Percentiles rank a stretch among this genome's conserved stretches.
These are phyloP conservation scores for Helicoverpa assulta DNA, from an alignment of 2,888 invertebrate species.

Conservation along the genomic window DNA sequence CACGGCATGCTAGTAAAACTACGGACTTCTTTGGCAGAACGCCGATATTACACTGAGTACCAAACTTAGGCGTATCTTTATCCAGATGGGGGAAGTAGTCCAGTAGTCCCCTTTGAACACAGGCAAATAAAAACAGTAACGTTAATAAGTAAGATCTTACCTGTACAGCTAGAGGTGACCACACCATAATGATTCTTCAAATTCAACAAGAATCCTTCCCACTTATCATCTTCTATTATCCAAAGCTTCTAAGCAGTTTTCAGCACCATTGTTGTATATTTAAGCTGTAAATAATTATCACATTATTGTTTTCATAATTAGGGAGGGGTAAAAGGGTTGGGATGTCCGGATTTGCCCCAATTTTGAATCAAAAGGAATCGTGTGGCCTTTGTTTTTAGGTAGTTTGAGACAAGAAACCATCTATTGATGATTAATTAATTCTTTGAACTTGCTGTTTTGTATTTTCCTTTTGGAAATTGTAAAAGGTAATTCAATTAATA, in stretches of 20 bases:
- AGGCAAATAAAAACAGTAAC: neutral
- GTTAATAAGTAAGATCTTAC: conserved; percentile 7
- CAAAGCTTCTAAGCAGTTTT: neutral
- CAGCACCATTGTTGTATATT: neutral
- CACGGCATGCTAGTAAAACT: too few relatives aligned
- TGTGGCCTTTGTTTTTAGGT: conserved; percentile 37
- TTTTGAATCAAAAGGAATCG: conserved; percentile 40
- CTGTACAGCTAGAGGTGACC: conserved; percentile 27
- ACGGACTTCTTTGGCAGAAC: too few relatives aligned
- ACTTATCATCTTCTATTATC: neutral
- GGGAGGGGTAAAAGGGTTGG: conserved; percentile 25
- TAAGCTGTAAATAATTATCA: conserved; percentile 46
- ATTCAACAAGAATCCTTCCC: neutral
- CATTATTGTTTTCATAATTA: conserved; percentile 41
- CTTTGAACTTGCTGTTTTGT: conserved; percentile 27
- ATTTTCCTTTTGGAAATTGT: conserved; percentile 20
- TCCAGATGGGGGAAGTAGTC: too few relatives aligned
- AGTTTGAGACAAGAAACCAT: conserved; percentile 27
- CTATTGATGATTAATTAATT: conserved; percentile 46
- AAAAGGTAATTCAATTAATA: conserved; percentile 6
- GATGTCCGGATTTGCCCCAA: conserved; percentile 32
- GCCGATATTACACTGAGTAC: too few relatives aligned
- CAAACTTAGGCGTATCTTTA: too few relatives aligned
- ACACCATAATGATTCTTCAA: conserved; percentile 11
- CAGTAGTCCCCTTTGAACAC: too few relatives aligned